A percentile compares a stretch with the other conserved stretches of the same genome.
Conservation (phyloP, 2,113 vertebrate species). For the Ivindomyrus marchei region DNA sequence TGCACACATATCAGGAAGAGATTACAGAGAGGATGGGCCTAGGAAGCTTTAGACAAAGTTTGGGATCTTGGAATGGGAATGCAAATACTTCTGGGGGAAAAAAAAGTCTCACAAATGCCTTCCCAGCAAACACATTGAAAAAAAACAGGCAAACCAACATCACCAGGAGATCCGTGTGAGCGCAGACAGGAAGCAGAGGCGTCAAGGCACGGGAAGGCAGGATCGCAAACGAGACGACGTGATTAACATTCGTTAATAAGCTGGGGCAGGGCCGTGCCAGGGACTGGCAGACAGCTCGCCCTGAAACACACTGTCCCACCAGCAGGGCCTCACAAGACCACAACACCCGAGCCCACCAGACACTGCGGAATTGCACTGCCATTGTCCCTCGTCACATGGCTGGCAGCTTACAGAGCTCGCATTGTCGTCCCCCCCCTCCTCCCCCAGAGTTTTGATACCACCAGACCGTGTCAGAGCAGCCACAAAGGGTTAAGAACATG, state of each 20-base stretch:
- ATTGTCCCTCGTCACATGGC: background rate
- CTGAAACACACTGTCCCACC: background rate
- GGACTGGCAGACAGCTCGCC: background rate
- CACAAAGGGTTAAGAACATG: background rate
- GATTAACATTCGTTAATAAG: constrained; percentile 62
- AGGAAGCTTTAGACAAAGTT: background rate
- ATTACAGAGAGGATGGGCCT: background rate
- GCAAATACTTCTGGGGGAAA: background rate
- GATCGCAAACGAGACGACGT: constrained; percentile 63
- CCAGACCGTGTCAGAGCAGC: background rate
- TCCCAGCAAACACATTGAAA: background rate
- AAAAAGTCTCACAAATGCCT: background rate
- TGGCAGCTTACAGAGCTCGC: background rate
- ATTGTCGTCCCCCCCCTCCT: background rate
- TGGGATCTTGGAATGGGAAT: background rate
- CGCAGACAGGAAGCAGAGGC: constrained; percentile 65
- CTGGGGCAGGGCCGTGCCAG: constrained; percentile 23
- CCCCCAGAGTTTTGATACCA: background rate
- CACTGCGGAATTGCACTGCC: background rate
- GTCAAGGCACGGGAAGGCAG: constrained; percentile 59
- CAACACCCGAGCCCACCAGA: background rate
- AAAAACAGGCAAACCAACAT: constrained; percentile 49
- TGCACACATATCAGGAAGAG: background rate
- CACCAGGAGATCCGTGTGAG: constrained; percentile 57
- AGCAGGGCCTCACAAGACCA: background rate